Conservation (phyloP, 2,888 invertebrate species). For the Apotomis betuletana region DNA sequence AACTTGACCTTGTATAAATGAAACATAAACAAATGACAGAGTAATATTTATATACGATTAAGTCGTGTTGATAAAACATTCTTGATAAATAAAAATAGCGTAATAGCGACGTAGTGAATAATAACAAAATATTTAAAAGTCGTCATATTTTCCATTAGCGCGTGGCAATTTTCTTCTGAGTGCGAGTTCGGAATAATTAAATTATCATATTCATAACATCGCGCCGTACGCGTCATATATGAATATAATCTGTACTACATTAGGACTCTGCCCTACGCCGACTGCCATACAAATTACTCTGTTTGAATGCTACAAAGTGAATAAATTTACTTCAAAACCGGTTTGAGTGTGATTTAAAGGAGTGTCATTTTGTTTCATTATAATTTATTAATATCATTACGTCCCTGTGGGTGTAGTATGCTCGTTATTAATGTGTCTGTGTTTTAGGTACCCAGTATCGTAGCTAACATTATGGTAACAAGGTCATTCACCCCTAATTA, state of each 20-base stretch:
- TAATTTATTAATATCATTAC: background rate
- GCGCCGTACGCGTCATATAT: constrained; percentile 21
- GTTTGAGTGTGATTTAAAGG: background rate
- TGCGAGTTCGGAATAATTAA: constrained; percentile 40
- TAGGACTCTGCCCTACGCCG: background rate
- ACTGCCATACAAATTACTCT: constrained; percentile 3
- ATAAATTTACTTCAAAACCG: constrained; percentile 2
- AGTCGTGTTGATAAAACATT: constrained; percentile 1
- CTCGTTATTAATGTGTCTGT: too few relatives aligned
- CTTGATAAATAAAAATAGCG: constrained; percentile 25
- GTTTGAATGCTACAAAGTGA: constrained; percentile 2
- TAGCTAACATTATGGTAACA: too few relatives aligned
- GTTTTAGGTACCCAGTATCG: too few relatives aligned
- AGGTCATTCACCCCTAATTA: too few relatives aligned
- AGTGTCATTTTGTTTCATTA: background rate
- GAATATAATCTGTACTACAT: constrained; percentile 27
- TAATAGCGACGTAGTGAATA: background rate
- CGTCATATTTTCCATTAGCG: constrained; percentile 22
- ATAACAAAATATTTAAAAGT: background rate
- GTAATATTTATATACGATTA: background rate
- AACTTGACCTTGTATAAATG: constrained; percentile 37
- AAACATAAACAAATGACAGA: constrained; percentile 37
- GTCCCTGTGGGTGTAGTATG: background rate
- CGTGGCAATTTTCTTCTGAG: constrained; percentile 31
- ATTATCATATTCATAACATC: constrained; percentile 42